Conservation (phyloP, 2,797 vertebrate species). For the Natrix natrix region DNA sequence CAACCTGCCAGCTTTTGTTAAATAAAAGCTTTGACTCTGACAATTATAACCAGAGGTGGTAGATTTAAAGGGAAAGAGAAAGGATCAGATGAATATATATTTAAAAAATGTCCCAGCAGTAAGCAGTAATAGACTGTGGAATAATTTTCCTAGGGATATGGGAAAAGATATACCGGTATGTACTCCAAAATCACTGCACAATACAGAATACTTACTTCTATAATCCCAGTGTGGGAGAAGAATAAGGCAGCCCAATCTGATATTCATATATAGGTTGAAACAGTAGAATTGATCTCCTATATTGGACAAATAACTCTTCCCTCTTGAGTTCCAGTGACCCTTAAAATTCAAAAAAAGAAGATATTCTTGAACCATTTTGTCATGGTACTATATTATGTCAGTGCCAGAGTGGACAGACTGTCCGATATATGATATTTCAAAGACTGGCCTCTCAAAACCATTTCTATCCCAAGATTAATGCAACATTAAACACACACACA, state of each 20-base stretch:
- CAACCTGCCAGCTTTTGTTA: background rate
- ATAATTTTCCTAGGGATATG: slow-evolving; percentile 14
- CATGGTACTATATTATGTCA: background rate
- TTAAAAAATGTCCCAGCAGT: slow-evolving; percentile 7
- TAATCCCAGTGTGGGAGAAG: background rate
- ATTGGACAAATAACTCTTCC: background rate
- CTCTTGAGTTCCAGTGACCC: background rate
- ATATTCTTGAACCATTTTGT: background rate
- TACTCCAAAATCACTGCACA: slow-evolving; percentile 2
- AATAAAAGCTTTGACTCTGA: slow-evolving; percentile 1
- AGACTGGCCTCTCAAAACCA: background rate
- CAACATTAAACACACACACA: background rate
- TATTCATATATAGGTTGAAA: background rate
- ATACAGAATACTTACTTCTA: background rate
- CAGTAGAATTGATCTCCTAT: background rate
- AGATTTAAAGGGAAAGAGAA: background rate
- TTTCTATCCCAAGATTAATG: background rate
- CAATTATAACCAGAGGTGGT: background rate
- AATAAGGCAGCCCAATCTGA: background rate
- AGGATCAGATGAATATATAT: background rate
- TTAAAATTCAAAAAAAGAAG: background rate
- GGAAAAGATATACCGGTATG: background rate
- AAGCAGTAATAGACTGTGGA: slow-evolving; percentile 16
- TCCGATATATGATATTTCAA: background rate
- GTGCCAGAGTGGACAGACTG: background rate